Base-by-base conservation (phyloP, 2,113 vertebrate species). In the Alouatta palliata region DNA sequence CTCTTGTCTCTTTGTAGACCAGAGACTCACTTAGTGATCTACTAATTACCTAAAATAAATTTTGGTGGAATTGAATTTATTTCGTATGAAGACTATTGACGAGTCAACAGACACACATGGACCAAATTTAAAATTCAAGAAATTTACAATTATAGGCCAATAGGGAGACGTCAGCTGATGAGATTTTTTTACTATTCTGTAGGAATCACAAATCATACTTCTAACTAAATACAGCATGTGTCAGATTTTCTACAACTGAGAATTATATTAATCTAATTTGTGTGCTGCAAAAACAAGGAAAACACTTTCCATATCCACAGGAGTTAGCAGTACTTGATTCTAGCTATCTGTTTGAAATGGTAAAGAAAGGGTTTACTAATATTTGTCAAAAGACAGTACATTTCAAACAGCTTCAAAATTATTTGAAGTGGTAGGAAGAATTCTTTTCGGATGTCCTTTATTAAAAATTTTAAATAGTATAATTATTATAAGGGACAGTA, bases 181-280 rank as follows among this genome's bases (percentile, higher is more conserved):
- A 97, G 85, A 87, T 93, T 89, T 95, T 95, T 88, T 94, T 16
- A 82, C 71, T 71, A 32, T 97, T 87, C 94, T 83, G 0, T 0
- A 80, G 90, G 95, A 96, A 73, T 6, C 1, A 16, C 21, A 2
- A 83, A 92, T 58, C 49, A 23, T 17, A 64, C 49, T 95, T 88
- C 85, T 94, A n/a, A n/a, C 81, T 45, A 71, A 91, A 88, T 88
- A 58, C 37, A 45, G 20, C 4, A 70, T 54, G 12, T 89, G 64
- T 89, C 84, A 93, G 1, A 16, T 81, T 90, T 96, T 85, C 71
- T 64, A 91, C 66, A 88, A 94, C 81, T 68, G 68, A 89, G 43
- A 97, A 85, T 96, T 92, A 71, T 32, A 82, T 45, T 97, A 97
- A 97, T 97, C 76, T 58, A 91, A 93, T 90, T 87, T 87, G 54